Conservation (phyloP, 2,888 invertebrate species). For the Apoda limacodes region DNA sequence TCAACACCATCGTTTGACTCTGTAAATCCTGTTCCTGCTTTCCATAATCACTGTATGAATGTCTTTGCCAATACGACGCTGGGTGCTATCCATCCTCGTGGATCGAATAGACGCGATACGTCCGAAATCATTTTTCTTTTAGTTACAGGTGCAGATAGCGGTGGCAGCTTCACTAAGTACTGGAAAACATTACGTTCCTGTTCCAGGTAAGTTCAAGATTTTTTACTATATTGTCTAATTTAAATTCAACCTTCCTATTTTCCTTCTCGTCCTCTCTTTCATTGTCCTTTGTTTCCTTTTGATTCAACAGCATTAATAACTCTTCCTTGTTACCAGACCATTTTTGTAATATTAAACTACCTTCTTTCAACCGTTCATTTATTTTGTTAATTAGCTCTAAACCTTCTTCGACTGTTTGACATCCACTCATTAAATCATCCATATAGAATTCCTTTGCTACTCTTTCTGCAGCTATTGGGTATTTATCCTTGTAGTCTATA, state of each 20-base stretch:
- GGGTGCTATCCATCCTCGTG: no score
- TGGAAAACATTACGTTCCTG: constrained; percentile 19
- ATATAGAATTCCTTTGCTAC: constrained; percentile 19
- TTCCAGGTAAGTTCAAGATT: constrained; percentile 26
- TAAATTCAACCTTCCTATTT: constrained; percentile 10
- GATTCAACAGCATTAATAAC: constrained; percentile 9
- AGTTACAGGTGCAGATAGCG: constrained; percentile 9
- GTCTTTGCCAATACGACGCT: background rate
- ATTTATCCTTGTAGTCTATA: constrained; percentile 17
- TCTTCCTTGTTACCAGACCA: constrained; percentile 21
- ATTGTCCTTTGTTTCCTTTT: no score
- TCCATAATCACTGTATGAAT: background rate
- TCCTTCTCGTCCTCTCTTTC: constrained; percentile 1
- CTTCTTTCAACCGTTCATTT: constrained; percentile 21
- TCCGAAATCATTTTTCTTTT: constrained; percentile 8
- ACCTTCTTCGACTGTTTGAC: constrained; percentile 18
- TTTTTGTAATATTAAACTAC: constrained; percentile 27
- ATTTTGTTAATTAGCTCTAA: constrained; percentile 19
- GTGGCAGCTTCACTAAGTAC: constrained; percentile 20
- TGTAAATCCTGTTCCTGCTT: background rate
- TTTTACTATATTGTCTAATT: constrained; percentile 19
- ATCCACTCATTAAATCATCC: constrained; percentile 22
- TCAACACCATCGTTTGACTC: constrained; percentile 3
- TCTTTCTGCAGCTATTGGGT: constrained; percentile 19
- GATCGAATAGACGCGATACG: no score